Base-by-base conservation (phyloP, 2,888 invertebrate species). In the Chymomyza caudatula region DNA sequence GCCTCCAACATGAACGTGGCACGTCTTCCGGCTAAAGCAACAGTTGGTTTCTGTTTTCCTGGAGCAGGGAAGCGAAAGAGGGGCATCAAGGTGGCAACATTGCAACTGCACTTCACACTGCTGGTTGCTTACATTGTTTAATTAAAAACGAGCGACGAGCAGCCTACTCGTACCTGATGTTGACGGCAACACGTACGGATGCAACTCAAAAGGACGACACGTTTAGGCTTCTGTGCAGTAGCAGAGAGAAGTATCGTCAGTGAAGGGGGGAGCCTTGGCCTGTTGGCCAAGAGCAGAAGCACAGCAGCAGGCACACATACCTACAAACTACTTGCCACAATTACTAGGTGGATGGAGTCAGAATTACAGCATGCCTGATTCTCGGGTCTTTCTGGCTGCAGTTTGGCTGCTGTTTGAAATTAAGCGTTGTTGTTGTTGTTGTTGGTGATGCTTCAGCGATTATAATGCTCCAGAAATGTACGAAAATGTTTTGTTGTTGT, bases 401-500 rank as follows among this genome's bases (percentile, higher is more conserved):
- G 53, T 53, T 23, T 53, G 19, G 11, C 29, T 37, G 17, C n/a
- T n/a, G 53, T 53, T 53, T 22, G 53, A 20, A 22, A 6, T 53
- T 53, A 15, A 37, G 29, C 29, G 29, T 37, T 37, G 44, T 56
- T 56, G 37, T 59, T 59, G 47, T 49, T 49, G 59, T 47, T 59
- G 47, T 69, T 70, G 76, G 76, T 74, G 81, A 71, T 61, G 67
- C 76, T 75, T 68, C 67, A 64, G 75, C 77, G 87, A 88, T 87
- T 87, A 87, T 86, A 87, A 87, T 87, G 86, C 86, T 88, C 87
- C 69, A 87, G 86, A 87, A 87, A 77, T 85, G 75, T 87, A 82
- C 77, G 73, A 88, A 86, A 83, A 77, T 79, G 52, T 73, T 64
- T 60, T 64, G 57, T 53, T 51, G 15, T 5, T 13, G 52, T 52